Evolutionary conservation across 2,113 vertebrate genomes (phyloP).

Genomic region (Oncorhynchus tshawytscha): DNA sequence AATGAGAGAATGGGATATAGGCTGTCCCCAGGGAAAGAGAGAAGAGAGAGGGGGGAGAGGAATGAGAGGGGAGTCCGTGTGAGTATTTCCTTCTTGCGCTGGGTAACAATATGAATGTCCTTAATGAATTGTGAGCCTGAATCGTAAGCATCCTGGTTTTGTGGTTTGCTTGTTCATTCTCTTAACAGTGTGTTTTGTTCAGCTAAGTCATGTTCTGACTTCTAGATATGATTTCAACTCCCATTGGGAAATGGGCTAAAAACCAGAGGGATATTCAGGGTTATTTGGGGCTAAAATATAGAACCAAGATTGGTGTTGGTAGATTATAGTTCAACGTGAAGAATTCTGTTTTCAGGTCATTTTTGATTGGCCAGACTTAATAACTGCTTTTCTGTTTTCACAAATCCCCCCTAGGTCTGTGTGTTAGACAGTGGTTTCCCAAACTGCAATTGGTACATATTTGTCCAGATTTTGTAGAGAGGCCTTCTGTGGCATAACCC

Average conservation of each 20-base stretch:
- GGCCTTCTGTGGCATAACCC: not conserved
- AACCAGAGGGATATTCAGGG: constrained; percentile 68
- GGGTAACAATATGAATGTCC: constrained; percentile 57
- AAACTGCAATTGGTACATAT: constrained; percentile 36
- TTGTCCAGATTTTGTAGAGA: constrained; percentile 28
- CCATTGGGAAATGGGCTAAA: constrained; percentile 39
- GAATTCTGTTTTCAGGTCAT: constrained; percentile 64
- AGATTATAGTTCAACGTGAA: constrained; percentile 50
- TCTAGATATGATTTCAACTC: constrained; percentile 41
- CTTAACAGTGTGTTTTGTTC: constrained; percentile 61
- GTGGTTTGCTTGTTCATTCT: constrained; percentile 41
- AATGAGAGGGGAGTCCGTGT: constrained; percentile 55
- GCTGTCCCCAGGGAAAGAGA: constrained; percentile 50
- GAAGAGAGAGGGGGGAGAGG: constrained; percentile 34
- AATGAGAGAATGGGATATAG: constrained; percentile 49
- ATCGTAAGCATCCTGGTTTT: constrained; percentile 1
- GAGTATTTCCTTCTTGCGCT: constrained; percentile 53
- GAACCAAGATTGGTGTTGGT: constrained; percentile 59
- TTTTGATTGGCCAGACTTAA: constrained; percentile 58
- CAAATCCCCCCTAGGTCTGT: constrained; percentile 38
- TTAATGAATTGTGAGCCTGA: not conserved
- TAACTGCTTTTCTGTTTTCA: constrained; percentile 50
- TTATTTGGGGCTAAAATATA: constrained; percentile 53
- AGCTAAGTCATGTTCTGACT: constrained; percentile 54
- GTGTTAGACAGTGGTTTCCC: constrained; percentile 38